phyloP scores from a whole-genome alignment of 2,888 invertebrate species.

The Ectropis crepuscularia region DNA sequence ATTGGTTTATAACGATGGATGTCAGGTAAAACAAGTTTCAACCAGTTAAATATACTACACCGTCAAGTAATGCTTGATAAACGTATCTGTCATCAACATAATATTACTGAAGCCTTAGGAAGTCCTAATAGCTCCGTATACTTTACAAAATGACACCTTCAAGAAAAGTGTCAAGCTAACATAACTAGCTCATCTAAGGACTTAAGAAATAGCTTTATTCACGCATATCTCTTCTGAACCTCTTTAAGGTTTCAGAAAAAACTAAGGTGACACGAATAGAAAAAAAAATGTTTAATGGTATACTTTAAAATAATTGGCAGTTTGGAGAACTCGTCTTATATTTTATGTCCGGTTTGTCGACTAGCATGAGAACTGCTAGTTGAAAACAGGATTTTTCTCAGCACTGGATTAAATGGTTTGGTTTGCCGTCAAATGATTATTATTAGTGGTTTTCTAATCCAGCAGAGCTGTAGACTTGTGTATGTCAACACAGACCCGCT shows the following conservation, averaged over 20 bases:
- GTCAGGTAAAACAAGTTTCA: no score
- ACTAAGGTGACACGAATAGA: conserved; percentile 4
- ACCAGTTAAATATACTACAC: no score
- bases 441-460: no score
- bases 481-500: no score
- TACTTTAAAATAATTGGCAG: conserved; percentile 18
- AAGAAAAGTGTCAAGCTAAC: conserved; percentile 11
- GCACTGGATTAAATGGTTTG: background rate
- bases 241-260: conserved; percentile 14
- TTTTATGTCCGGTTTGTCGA: conserved; percentile 13
- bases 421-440: no score
- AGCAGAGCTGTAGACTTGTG: no score
- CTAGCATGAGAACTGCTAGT: background rate
- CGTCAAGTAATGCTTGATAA: no score
- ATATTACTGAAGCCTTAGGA: background rate
- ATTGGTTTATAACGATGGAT: no score
- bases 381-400: conserved; percentile 10
- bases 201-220: conserved; percentile 9
- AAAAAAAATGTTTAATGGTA: conserved; percentile 22
- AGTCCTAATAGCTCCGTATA: conserved; percentile 1
- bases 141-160: conserved; percentile 1
- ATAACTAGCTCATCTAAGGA: background rate
- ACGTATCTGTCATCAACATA: background rate
- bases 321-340: conserved; percentile 9
- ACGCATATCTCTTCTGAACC: conserved; percentile 5